Evolutionary conservation across 2,113 vertebrate genomes (phyloP).

Genomic region (Perccottus glenii): DNA sequence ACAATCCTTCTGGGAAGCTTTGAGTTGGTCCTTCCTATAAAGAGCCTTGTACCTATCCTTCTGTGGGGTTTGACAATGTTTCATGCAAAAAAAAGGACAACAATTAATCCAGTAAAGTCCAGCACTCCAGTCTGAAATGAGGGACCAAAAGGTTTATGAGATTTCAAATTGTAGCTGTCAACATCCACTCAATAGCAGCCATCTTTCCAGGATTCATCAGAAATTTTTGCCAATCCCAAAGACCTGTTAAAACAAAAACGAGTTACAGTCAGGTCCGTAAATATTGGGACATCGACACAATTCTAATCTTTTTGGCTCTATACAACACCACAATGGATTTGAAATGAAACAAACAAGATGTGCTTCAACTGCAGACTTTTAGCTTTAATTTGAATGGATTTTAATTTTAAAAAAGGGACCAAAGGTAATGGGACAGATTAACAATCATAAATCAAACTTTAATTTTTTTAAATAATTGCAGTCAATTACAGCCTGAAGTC

Average conservation of each 20-base stretch:
- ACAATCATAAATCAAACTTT: too few species aligned
- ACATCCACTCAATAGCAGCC: slow-evolving; percentile 86
- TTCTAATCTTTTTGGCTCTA: too few species aligned
- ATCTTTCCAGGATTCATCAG: slow-evolving; percentile 91
- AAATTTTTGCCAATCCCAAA: slow-evolving; percentile 80
- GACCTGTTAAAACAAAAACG: slow-evolving; percentile 76
- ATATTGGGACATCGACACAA: too few species aligned
- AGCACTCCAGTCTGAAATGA: slow-evolving; percentile 45
- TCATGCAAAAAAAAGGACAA: slow-evolving; percentile 67
- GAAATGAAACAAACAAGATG: too few species aligned
- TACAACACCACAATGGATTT: too few species aligned
- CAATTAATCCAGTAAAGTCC: slow-evolving; percentile 59
- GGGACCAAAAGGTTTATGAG: slow-evolving; percentile 39
- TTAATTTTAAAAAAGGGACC: too few species aligned
- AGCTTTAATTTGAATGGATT: too few species aligned
- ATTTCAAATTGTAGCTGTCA: slow-evolving; percentile 44
- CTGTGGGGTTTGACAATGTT: slow-evolving; percentile 59
- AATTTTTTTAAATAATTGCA: too few species aligned
- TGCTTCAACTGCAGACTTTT: too few species aligned
- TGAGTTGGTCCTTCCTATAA: slow-evolving; percentile 58
- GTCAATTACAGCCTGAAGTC: too few species aligned
- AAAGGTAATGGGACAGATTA: too few species aligned
- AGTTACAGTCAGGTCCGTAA: too few species aligned
- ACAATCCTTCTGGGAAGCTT: slow-evolving; percentile 67
- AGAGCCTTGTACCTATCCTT: slow-evolving; percentile 45